These are phyloP conservation scores for Thymelicus acteon DNA, from an alignment of 2,888 invertebrate species.

Conservation along the genomic window DNA sequence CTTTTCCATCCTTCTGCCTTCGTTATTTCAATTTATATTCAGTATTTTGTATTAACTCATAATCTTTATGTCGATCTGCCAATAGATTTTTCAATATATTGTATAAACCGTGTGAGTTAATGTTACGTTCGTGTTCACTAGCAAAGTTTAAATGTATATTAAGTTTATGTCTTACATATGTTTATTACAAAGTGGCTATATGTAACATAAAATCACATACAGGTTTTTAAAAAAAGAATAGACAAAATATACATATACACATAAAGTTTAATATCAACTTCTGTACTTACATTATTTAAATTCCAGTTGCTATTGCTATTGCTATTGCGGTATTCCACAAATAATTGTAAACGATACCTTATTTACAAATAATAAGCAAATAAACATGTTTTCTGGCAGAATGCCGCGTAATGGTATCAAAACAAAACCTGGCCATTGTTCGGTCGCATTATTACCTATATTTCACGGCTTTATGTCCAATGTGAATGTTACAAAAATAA, in stretches of 20 bases:
- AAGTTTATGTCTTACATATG: neutral
- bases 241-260: too few species aligned
- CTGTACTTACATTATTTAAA: too few species aligned
- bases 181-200: neutral
- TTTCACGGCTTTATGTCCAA: slow-evolving; percentile 35
- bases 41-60: too few species aligned
- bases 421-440: slow-evolving; percentile 35
- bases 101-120: too few species aligned
- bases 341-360: slow-evolving; percentile 4
- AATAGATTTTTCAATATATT: too few species aligned
- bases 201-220: too few species aligned
- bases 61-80: too few species aligned
- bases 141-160: too few species aligned
- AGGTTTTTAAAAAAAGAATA: too few species aligned
- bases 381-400: slow-evolving; percentile 28
- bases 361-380: slow-evolving; percentile 33
- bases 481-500: slow-evolving; percentile 30
- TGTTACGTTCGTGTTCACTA: too few species aligned
- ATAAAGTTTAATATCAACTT: too few species aligned
- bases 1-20: slow-evolving; percentile 16
- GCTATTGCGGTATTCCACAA: neutral
- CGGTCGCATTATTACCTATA: slow-evolving; percentile 34
- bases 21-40: slow-evolving; percentile 12
- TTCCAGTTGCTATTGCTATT: neutral
- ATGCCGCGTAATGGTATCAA: slow-evolving; percentile 32